Evolutionary conservation across 2,113 vertebrate species (phyloP), one percentile per base, ranked within the genome.

Genomic region (Diadophis punctatus): DNA sequence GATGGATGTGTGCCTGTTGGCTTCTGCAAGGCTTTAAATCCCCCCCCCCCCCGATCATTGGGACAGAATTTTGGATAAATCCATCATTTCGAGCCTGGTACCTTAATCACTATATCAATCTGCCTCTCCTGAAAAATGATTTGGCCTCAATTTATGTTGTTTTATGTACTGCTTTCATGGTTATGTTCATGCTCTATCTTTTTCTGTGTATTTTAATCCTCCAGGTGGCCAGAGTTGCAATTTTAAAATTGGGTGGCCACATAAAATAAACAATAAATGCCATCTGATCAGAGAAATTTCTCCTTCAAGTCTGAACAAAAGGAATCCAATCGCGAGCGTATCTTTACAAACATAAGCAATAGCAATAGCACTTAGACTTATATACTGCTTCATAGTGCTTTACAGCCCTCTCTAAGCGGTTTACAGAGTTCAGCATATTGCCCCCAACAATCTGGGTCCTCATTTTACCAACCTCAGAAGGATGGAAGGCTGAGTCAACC

Each of bases 21-120:
- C 68, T 80, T 80, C 34, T 20, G n/a, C 16, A 80, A 80, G 7
- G 16, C 68, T 80, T 74, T 39, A 80, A 80, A 80, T 52, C 0
- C 49, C 9, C 1, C 0, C 2, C 0, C 2, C 14, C n/a, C 6
- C 68, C 2, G 0, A 74, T 14, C n/a, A 74, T n/a, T 39, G 68
- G 16, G n/a, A 74, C 68, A 39, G n/a, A 14, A 80, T 80, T 39
- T 80, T 39, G 34, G 18, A 39, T 80, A 39, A 80, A 14, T 16
- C 34, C 18, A 9, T 22, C 63, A 1, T 63, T 63, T 63, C 11
- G n/a, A n/a, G 1, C 27, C 27, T 63, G 60, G 10, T n/a, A 68
- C 30, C 30, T 68, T 68, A n/a, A 68, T 30, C 27, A n/a, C 12
- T 34, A n/a, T n/a, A n/a, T n/a, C 11, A 68, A 68, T n/a, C 30